phyloP scores from a whole-genome alignment of 1,140 invertebrate species.

The Oryctes rhinoceros region DNA sequence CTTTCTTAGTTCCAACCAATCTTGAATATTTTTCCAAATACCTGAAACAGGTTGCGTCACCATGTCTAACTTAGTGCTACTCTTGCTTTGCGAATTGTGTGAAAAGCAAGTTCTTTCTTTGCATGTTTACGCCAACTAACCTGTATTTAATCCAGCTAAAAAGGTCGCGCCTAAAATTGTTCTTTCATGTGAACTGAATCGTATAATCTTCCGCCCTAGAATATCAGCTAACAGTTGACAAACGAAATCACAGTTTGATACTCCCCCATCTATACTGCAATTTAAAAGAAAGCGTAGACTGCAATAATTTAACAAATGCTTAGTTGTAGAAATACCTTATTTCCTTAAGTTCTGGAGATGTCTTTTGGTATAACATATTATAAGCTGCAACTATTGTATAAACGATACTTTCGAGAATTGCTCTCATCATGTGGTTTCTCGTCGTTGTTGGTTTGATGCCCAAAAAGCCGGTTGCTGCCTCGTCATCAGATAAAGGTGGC shows the following conservation, averaged over 20 bases:
- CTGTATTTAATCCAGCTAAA: conserved; percentile 64
- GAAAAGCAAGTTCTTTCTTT: too few relatives aligned
- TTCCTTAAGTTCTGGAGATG: conserved; percentile 68
- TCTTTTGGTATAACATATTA: conserved; percentile 65
- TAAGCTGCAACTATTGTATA: conserved; percentile 84
- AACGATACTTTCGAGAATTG: conserved; percentile 87
- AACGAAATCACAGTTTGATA: conserved; percentile 90
- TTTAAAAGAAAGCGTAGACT: not conserved
- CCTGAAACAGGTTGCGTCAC: conserved; percentile 63
- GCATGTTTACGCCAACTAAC: not conserved
- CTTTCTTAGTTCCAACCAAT: conserved; percentile 69
- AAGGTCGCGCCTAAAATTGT: conserved; percentile 82
- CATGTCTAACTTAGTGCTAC: too few relatives aligned
- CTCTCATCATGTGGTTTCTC: conserved; percentile 80
- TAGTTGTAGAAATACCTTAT: conserved; percentile 48
- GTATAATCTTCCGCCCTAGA: conserved; percentile 76
- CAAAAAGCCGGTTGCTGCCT: conserved; percentile 83
- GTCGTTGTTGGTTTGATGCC: conserved; percentile 83
- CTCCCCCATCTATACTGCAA: conserved; percentile 90
- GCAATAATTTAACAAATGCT: conserved; percentile 34
- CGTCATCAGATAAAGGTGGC: conserved; percentile 88
- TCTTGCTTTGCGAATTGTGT: too few relatives aligned
- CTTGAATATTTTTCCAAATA: conserved; percentile 76
- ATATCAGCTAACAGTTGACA: conserved; percentile 87
- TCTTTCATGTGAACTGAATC: conserved; percentile 74